Evolutionary conservation across 1,140 invertebrate species (phyloP).

Genomic region (Acromyrmex heyeri): DNA sequence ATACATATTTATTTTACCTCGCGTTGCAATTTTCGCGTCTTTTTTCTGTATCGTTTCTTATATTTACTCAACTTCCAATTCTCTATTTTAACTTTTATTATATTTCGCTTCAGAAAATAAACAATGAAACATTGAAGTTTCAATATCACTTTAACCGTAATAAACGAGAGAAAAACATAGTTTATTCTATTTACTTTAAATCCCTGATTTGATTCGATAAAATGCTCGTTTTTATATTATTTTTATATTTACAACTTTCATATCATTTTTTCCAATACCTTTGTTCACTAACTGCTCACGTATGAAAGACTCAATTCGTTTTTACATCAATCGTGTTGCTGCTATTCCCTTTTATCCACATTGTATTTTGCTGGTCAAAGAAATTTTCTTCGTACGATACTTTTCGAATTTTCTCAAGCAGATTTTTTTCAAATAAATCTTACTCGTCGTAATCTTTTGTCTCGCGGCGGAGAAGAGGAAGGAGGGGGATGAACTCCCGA

Average conservation of each 20-base stretch:
- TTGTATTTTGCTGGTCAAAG: background rate
- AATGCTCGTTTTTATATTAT: background rate
- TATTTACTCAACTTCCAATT: conserved; percentile 9
- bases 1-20: background rate
- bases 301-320: background rate
- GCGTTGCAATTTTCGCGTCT: background rate
- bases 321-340: background rate
- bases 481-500: background rate
- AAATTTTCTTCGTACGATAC: background rate
- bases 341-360: background rate
- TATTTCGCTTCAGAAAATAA: background rate
- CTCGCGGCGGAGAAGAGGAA: background rate
- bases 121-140: conserved; percentile 8
- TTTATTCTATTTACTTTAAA: background rate
- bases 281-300: background rate
- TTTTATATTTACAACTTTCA: background rate
- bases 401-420: background rate
- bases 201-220: conserved; percentile 5
- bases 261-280: background rate
- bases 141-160: background rate
- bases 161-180: background rate
- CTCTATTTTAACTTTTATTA: conserved; percentile 9
- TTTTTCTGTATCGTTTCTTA: background rate
- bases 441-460: conserved; percentile 25
- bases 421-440: background rate